Conservation (phyloP, 2,113 vertebrate genomes). For the Fulmarus glacialis region DNA sequence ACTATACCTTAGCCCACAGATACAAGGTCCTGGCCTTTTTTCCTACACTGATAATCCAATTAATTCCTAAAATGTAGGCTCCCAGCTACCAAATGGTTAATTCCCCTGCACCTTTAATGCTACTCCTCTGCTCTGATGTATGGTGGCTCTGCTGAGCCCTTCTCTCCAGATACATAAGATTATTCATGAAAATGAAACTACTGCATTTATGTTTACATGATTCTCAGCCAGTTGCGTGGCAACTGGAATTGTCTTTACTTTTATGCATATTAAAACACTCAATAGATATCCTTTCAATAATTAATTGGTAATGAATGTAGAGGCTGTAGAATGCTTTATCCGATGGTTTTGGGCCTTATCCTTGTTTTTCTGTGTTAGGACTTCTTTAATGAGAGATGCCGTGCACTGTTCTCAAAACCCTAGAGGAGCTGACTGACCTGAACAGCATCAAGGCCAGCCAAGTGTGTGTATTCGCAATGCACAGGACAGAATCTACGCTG, state of each 20-base stretch:
- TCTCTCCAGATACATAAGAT: not conserved
- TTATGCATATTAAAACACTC: slow-evolving; percentile 40
- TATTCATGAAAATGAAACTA: slow-evolving; percentile 22
- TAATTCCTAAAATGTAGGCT: not conserved
- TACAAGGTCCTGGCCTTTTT: not conserved
- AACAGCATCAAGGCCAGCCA: not conserved
- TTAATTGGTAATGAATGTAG: slow-evolving; percentile 41
- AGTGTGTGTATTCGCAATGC: not conserved
- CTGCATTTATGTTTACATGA: slow-evolving; percentile 27
- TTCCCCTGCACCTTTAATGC: not conserved
- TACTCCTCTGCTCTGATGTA: not conserved
- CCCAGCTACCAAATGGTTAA: not conserved
- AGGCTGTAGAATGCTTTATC: not conserved
- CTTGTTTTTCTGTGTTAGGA: not conserved
- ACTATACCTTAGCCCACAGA: not conserved
- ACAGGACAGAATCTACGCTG: not conserved
- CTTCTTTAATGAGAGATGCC: not conserved
- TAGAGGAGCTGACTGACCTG: not conserved
- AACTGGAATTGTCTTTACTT: slow-evolving; percentile 57
- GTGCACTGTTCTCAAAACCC: not conserved
- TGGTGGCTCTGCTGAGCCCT: not conserved
- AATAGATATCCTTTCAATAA: slow-evolving; percentile 51
- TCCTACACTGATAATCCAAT: not conserved
- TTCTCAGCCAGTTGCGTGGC: slow-evolving; percentile 27
- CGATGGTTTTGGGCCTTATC: not conserved